phyloP scores from a whole-genome alignment of 2,888 invertebrate species.

The Furcula furcula region DNA sequence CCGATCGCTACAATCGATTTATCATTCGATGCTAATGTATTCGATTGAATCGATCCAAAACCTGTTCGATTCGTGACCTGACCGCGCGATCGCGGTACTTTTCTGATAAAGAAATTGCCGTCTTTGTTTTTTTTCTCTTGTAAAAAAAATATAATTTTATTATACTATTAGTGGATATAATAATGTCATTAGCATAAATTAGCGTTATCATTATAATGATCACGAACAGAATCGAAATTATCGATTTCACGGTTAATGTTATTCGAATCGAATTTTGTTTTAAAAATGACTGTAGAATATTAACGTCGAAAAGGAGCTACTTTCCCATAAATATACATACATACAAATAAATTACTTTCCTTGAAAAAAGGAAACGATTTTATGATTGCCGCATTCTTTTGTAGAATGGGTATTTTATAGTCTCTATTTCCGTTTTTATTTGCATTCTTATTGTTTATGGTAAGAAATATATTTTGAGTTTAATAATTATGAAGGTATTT shows the following conservation, averaged over 20 bases:
- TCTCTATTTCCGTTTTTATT: too few species aligned
- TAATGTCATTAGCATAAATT: slow-evolving; percentile 46
- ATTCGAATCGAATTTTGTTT: slow-evolving; percentile 1
- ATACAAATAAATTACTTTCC: too few species aligned
- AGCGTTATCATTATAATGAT: slow-evolving; percentile 21
- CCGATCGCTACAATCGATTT: slow-evolving; percentile 44
- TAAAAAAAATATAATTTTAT: slow-evolving; percentile 37
- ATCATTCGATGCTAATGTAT: slow-evolving; percentile 57
- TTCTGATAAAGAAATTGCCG: slow-evolving; percentile 40
- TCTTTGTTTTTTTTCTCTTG: slow-evolving; percentile 20
- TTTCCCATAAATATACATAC: background rate
- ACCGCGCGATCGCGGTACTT: slow-evolving; percentile 25
- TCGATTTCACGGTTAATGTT: slow-evolving; percentile 10
- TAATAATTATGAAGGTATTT: too few species aligned
- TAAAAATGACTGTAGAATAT: background rate
- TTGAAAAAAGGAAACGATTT: too few species aligned
- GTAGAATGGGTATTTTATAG: too few species aligned
- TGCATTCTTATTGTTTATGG: too few species aligned
- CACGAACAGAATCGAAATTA: slow-evolving; percentile 9
- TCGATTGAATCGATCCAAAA: slow-evolving; percentile 43
- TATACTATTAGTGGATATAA: slow-evolving; percentile 43
- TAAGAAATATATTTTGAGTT: too few species aligned
- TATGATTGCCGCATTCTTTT: background rate
- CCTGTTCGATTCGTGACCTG: slow-evolving; percentile 41
- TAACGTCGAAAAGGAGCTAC: background rate